Evolutionary conservation across 2,113 vertebrate genomes (phyloP), one percentile per base, ranked within the genome.

Genomic region (Lagenorhynchus albirostris): DNA sequence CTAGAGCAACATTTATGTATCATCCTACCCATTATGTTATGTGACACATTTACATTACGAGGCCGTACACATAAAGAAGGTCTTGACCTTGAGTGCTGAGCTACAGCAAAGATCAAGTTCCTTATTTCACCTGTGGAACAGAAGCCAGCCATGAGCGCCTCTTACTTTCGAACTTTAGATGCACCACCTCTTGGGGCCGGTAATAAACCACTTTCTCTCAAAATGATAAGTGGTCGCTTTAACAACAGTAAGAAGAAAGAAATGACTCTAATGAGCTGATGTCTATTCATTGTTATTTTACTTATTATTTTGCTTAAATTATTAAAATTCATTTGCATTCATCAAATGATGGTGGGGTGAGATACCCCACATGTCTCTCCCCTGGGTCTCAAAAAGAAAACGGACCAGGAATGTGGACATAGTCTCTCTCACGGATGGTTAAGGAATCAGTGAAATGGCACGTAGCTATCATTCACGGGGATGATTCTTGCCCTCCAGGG

Each of bases 31-130:
- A 83, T 87, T 96, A 93, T 86, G 26, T 60, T 95, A 97, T 74
- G 89, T 79, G 89, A 74, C 82, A 93, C 89, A 89, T 96, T 97
- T 89, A 93, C 63, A 95, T 84, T 82, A 96, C 55, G 83, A 96
- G 95, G 76, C 55, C 55, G 68, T 31, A 29, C 62, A 41, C 91
- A 94, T 77, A 70, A 94, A 89, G 50, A 74, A 92, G 89, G 94
- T 50, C 97, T 97, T 68, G 41, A 91, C 83, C 62, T 44, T 93
- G 76, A 90, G 79, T 44, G 62, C 3, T 44, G 62, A 91, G 73
- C 53, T 77, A 80, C 50, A 77, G 63, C 36, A 33, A 58, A 89
- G 73, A 96, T 36, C 20, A 88, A 50, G 15, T 12, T 47, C 74
- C 50, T 86, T 50, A 74, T 83, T 65, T 67, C 47, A 63, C n/a